Evolutionary conservation across 1,140 invertebrate species (phyloP).

Genomic region (Neodiprion fabricii): DNA sequence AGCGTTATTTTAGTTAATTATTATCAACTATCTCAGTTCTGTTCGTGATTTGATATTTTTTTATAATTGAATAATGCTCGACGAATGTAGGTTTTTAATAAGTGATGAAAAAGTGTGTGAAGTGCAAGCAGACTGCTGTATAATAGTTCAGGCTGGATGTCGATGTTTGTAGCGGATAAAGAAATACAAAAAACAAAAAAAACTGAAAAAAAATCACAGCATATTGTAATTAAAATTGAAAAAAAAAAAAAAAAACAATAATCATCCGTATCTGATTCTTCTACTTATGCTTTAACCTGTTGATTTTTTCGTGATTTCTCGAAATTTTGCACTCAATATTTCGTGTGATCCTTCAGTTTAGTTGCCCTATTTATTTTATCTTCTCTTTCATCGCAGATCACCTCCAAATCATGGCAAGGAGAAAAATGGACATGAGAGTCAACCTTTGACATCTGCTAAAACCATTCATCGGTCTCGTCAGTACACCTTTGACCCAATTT

Average conservation of each 20-base stretch:
- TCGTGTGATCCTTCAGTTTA: not conserved
- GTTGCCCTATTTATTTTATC: conserved; percentile 1
- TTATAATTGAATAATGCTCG: conserved; percentile 40
- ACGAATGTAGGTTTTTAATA: conserved; percentile 23
- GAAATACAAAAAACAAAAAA: conserved; percentile 29
- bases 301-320: conserved; percentile 23
- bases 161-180: conserved; percentile 60
- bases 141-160: conserved; percentile 62
- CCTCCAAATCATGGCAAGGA: too few relatives aligned
- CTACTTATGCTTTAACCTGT: too few relatives aligned
- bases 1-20: conserved; percentile 48
- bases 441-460: too few relatives aligned
- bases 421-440: too few relatives aligned
- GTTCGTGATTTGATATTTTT: conserved; percentile 60
- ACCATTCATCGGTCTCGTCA: too few relatives aligned
- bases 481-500: too few relatives aligned
- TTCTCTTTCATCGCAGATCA: not conserved
- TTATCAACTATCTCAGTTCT: conserved; percentile 49
- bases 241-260: conserved; percentile 38
- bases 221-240: conserved; percentile 59
- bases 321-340: conserved; percentile 4
- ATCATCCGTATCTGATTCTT: conserved; percentile 16
- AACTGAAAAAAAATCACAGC: conserved; percentile 45
- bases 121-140: conserved; percentile 50
- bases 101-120: not conserved